Conservation (phyloP, 2,888 invertebrate species). For the Callinectes sapidus region DNA sequence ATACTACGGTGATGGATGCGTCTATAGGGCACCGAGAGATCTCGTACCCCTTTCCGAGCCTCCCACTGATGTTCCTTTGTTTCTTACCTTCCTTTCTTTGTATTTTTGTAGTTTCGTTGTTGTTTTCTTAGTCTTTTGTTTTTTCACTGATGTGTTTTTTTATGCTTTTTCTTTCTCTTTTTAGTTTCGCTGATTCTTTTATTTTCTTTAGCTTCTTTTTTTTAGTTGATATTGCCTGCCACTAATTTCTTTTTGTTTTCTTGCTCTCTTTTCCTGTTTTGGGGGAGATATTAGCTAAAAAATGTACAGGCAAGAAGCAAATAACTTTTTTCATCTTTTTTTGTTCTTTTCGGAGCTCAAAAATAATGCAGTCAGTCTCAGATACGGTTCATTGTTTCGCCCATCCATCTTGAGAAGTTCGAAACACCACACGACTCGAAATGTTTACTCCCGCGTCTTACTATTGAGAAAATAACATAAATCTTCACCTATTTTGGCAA, state of each 20-base stretch:
- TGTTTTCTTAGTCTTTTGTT: too few species aligned
- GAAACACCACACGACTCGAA: slow-evolving; percentile 8
- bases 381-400: slow-evolving; percentile 11
- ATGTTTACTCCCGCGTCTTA: background rate
- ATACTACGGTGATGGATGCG: background rate
- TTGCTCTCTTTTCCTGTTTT: too few species aligned
- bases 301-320: too few species aligned
- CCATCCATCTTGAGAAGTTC: background rate
- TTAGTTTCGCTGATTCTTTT: too few species aligned
- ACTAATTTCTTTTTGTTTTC: too few species aligned
- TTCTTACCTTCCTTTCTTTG: background rate
- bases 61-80: background rate
- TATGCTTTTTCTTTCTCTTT: background rate
- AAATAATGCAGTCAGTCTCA: background rate
- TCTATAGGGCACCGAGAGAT: background rate
- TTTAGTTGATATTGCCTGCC: too few species aligned
- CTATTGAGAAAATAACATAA: slow-evolving; percentile 28
- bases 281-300: too few species aligned
- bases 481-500: background rate
- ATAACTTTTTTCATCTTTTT: too few species aligned
- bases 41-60: background rate
- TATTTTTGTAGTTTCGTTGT: background rate
- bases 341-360: background rate
- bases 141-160: too few species aligned
- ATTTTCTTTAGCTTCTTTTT: background rate